Evolutionary conservation across 2,113 vertebrate genomes (phyloP), one percentile per base, ranked within the genome.

Genomic region (Brachyistius frenatus): DNA sequence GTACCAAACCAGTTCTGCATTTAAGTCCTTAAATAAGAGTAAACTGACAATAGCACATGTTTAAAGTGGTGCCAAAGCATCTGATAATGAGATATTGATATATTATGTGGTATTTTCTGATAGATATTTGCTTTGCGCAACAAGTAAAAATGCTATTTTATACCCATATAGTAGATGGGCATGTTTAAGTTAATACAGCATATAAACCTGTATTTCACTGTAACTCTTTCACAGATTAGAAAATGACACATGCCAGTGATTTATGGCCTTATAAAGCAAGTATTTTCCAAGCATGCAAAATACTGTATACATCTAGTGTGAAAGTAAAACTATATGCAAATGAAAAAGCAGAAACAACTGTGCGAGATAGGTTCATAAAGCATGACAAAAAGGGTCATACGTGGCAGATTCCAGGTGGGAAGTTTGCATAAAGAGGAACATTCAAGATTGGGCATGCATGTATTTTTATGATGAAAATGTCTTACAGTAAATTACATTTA

Each of bases 321-420:
- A 86, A 80, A 80, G 65, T 44, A 70, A 66, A 80, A 79, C 64
- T 37, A 4, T 13, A 77, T 15, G 3, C 77, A 87, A 87, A 81
- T 67, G 36, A 76, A 23, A 23, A 53, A 50, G 4, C 9, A 15
- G 60, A 74, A 49, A 57, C 44, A 69, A n/a, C 39, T 35, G 79
- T 46, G 62, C 11, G 49, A 5, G 30, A 61, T 32, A 33, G 37
- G 50, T 63, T 66, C 4, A 1, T 41, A 9, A 36, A 65, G 56
- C 41, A 66, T 77, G 52, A 79, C n/a, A 41, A 46, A 63, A 69
- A 4, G 33, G n/a, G 15, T 80, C 53, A 78, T 65, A 57, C 30
- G 39, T 36, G 63, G n/a, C 56, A 30, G 54, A 30, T 44, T 78
- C 66, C 75, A 88, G 69, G 57, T 86, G 83, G 44, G 44, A 66